phyloP scores from a whole-genome alignment of 2,888 invertebrate species.

The Pogonocherus hispidulus region DNA sequence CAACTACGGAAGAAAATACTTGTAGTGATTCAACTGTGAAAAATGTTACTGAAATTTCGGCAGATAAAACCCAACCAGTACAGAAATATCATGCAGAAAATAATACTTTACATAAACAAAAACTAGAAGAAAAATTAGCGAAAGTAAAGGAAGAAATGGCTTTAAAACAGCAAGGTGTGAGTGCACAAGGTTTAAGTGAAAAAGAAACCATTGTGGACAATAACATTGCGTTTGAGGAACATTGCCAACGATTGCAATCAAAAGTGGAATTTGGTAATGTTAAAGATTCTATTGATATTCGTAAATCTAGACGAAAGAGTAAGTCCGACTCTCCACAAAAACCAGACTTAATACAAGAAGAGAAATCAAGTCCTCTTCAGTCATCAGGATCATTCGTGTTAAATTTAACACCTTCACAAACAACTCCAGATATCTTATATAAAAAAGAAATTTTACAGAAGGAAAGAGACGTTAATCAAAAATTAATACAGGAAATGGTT shows the following conservation, averaged over 20 bases:
- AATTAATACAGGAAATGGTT: constrained; percentile 85
- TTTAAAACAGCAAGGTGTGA: constrained; percentile 39
- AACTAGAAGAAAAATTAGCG: constrained; percentile 53
- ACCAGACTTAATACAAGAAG: constrained; percentile 66
- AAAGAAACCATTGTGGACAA: constrained; percentile 44
- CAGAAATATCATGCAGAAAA: constrained; percentile 35
- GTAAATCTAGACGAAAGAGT: constrained; percentile 72
- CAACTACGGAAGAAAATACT: constrained; percentile 75
- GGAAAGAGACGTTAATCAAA: constrained; percentile 86
- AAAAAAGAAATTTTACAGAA: constrained; percentile 79
- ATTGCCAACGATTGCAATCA: constrained; percentile 77
- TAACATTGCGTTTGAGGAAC: constrained; percentile 72
- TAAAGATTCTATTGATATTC: constrained; percentile 77
- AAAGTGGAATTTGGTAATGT: constrained; percentile 80
- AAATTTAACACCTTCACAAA: constrained; percentile 49
- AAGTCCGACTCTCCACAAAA: constrained; percentile 61
- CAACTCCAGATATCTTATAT: constrained; percentile 60
- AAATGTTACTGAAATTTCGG: constrained; percentile 61
- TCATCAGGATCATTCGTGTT: constrained; percentile 50
- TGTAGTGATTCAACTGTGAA: constrained; percentile 68
- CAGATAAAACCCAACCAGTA: constrained; percentile 33
- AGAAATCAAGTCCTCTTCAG: constrained; percentile 64
- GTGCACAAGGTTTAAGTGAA: constrained; percentile 32
- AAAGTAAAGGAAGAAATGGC: constrained; percentile 47
- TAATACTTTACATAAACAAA: constrained; percentile 55